phyloP scores from a whole-genome alignment of 2,888 invertebrate species.

The Eupithecia abbreviata region DNA sequence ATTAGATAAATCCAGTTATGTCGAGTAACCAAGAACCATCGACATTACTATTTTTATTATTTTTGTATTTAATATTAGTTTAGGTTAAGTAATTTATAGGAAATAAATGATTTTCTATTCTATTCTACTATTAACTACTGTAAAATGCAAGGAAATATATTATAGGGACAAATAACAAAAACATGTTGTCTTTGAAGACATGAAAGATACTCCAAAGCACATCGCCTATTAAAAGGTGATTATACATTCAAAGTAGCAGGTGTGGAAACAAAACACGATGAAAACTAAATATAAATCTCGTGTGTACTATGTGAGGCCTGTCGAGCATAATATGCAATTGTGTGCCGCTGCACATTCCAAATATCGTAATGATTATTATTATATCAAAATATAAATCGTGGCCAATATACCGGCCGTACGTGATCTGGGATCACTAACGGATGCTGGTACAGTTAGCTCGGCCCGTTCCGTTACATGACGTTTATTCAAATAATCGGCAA shows the following conservation, averaged over 20 bases:
- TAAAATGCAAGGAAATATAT: too few relatives aligned
- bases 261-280: not conserved
- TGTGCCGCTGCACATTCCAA: slow-evolving; percentile 5
- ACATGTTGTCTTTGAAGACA: not conserved
- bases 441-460: slow-evolving; percentile 19
- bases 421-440: slow-evolving; percentile 12
- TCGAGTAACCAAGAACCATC: too few relatives aligned
- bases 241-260: not conserved
- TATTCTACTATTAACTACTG: too few relatives aligned
- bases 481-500: not conserved
- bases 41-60: too few relatives aligned
- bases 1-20: too few relatives aligned
- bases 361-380: not conserved
- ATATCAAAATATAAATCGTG: slow-evolving; percentile 17
- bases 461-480: slow-evolving; percentile 14
- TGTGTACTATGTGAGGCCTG: not conserved
- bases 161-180: too few relatives aligned
- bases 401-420: slow-evolving; percentile 6
- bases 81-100: too few relatives aligned
- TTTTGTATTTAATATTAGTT: too few relatives aligned
- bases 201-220: not conserved
- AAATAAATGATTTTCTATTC: too few relatives aligned
- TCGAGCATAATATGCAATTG: not conserved
- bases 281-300: not conserved
- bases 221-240: not conserved